Evolutionary conservation across 2,888 invertebrate genomes (phyloP).

Genomic region (Calameuta pallipes): DNA sequence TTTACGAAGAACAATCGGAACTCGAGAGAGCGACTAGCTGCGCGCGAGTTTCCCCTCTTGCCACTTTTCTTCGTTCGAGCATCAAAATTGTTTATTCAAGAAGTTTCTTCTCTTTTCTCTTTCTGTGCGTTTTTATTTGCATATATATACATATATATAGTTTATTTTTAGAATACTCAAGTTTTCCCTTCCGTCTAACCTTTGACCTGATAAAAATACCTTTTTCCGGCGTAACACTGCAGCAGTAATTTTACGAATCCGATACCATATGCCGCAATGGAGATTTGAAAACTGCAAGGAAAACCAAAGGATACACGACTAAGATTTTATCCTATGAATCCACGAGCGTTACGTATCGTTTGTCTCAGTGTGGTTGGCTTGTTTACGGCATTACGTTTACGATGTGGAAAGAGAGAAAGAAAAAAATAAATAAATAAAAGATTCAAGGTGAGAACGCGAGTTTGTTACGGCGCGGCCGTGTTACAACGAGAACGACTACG

Average conservation of each 20-base stretch:
- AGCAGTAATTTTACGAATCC: neutral
- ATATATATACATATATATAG: neutral
- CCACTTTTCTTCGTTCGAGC: neutral
- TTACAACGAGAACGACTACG: neutral
- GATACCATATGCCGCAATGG: neutral
- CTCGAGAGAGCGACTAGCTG: neutral
- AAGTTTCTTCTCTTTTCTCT: neutral
- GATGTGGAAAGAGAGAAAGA: neutral
- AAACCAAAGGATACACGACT: neutral
- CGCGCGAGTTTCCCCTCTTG: neutral
- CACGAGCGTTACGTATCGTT: slow-evolving; percentile 16
- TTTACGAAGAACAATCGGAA: slow-evolving; percentile 19
- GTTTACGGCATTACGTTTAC: slow-evolving; percentile 18
- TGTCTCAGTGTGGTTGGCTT: slow-evolving; percentile 28
- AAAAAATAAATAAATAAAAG: neutral
- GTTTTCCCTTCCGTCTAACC: neutral
- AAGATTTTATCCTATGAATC: neutral
- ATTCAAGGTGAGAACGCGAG: neutral
- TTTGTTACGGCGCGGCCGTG: neutral
- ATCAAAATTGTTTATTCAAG: slow-evolving; percentile 4
- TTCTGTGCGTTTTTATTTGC: neutral
- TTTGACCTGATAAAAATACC: neutral
- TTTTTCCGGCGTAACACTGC: neutral
- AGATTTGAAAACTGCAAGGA: neutral
- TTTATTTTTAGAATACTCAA: neutral